Evolutionary conservation across 2,888 invertebrate genomes (phyloP).

Genomic region (Eudemis profundana): DNA sequence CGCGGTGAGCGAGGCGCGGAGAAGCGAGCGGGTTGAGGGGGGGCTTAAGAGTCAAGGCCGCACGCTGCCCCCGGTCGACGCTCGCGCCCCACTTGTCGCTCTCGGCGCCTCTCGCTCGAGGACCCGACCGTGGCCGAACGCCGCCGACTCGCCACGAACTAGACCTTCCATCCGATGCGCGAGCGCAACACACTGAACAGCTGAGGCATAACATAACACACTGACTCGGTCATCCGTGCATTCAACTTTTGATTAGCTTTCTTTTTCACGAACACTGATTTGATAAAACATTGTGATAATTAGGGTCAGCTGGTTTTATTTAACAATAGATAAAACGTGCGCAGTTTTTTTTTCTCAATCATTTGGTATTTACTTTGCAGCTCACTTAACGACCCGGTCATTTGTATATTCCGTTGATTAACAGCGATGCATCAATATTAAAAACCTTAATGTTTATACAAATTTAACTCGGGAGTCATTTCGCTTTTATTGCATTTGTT

Average conservation of each 20-base stretch:
- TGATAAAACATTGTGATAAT: slow-evolving; percentile 51
- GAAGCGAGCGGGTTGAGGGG: slow-evolving; percentile 56
- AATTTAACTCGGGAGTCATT: background rate
- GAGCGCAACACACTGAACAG: slow-evolving; percentile 80
- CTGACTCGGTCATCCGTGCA: slow-evolving; percentile 86
- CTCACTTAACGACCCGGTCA: background rate
- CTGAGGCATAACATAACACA: slow-evolving; percentile 85
- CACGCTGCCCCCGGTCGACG: slow-evolving; percentile 92
- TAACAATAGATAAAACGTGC: background rate
- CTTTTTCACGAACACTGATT: slow-evolving; percentile 77
- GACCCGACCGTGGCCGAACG: slow-evolving; percentile 67
- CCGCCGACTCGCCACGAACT: slow-evolving; percentile 76
- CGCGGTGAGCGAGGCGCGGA: slow-evolving; percentile 70
- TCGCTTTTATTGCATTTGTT: background rate
- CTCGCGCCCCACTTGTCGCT: slow-evolving; percentile 86
- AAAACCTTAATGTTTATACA: background rate
- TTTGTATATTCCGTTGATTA: background rate
- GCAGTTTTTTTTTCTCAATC: background rate
- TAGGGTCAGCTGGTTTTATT: slow-evolving; percentile 7
- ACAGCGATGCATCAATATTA: background rate
- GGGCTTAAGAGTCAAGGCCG: slow-evolving; percentile 88
- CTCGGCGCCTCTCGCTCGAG: slow-evolving; percentile 69
- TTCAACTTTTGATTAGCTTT: slow-evolving; percentile 85
- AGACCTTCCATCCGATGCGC: slow-evolving; percentile 80
- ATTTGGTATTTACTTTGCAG: background rate